A percentile compares a stretch with the other conserved stretches of the same genome.
Conservation (phyloP, 2,888 invertebrate species). For the Yponomeuta cagnagella region DNA sequence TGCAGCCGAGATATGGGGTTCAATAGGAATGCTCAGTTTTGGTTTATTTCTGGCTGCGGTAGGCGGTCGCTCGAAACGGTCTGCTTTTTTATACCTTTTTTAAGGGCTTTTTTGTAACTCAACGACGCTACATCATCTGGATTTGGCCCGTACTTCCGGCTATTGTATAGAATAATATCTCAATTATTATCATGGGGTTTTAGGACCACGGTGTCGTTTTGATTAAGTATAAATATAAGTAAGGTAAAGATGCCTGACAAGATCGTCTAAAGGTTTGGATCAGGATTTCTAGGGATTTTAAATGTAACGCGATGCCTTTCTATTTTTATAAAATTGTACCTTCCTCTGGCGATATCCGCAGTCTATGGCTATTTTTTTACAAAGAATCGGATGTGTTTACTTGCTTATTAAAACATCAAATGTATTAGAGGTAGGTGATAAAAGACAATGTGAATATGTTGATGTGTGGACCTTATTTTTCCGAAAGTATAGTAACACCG, state of each 20-base stretch:
- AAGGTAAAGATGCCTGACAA: neutral
- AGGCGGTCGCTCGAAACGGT: slow-evolving; percentile 68
- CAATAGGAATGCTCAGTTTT: slow-evolving; percentile 25
- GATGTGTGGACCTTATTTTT: too few species aligned
- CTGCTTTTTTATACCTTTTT: slow-evolving; percentile 51
- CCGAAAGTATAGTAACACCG: too few species aligned
- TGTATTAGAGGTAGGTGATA: too few species aligned
- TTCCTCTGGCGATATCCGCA: too few species aligned
- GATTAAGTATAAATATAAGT: neutral
- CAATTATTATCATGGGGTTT: slow-evolving; percentile 33
- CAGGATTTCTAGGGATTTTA: neutral
- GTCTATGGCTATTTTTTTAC: too few species aligned
- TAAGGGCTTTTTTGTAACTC: slow-evolving; percentile 53
- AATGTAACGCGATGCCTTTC: too few species aligned
- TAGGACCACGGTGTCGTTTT: slow-evolving; percentile 3
- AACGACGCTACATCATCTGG: slow-evolving; percentile 49
- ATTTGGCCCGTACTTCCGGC: slow-evolving; percentile 65
- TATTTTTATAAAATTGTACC: too few species aligned
- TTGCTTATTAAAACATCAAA: too few species aligned
- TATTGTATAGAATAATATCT: slow-evolving; percentile 54
- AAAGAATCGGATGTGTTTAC: too few species aligned
- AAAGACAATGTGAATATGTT: too few species aligned
- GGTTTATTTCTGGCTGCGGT: slow-evolving; percentile 73
- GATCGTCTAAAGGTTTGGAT: neutral
- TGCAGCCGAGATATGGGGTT: slow-evolving; percentile 19